Percentiles rank a stretch among this genome's conserved stretches.
Conservation (phyloP, 2,797 vertebrate genomes). For the Girardinus metallicus region DNA sequence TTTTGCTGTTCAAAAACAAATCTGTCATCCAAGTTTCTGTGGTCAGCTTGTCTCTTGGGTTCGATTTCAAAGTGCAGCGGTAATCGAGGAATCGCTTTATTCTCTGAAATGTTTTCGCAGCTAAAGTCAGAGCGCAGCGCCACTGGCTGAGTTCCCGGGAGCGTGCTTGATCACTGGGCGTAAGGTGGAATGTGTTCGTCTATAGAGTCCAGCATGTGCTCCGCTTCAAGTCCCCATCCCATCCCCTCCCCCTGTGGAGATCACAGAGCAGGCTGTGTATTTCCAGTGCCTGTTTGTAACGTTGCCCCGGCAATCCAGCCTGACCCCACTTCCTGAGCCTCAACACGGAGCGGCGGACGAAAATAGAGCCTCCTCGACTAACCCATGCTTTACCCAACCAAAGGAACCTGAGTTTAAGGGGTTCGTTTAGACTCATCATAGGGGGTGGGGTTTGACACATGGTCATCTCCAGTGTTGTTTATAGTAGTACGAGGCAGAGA, state of each 20-base stretch:
- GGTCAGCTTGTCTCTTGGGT: background rate
- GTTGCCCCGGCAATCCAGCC: slow-evolving; percentile 61
- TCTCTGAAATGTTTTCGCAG: slow-evolving; percentile 2
- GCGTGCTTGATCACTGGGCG: slow-evolving; percentile 2
- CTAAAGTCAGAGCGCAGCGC: slow-evolving; percentile 13
- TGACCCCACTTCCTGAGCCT: slow-evolving; percentile 24
- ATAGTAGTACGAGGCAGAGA: slow-evolving; percentile 6
- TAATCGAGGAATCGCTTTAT: slow-evolving; percentile 21
- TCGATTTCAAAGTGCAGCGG: slow-evolving; percentile 6
- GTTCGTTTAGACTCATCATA: slow-evolving; percentile 27
- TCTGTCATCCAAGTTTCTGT: slow-evolving; percentile 5
- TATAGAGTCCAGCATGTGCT: slow-evolving; percentile 19
- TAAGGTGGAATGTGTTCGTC: slow-evolving; percentile 11
- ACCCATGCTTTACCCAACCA: slow-evolving; percentile 13
- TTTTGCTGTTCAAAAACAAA: background rate
- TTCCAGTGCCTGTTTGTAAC: slow-evolving; percentile 72
- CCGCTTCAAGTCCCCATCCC: background rate
- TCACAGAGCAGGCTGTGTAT: slow-evolving; percentile 51
- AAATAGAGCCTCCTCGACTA: slow-evolving; percentile 66
- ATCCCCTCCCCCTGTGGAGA: slow-evolving; percentile 28
- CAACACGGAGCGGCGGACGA: slow-evolving; percentile 41
- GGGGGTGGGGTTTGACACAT: too few species aligned
- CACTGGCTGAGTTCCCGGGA: background rate
- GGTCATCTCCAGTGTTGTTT: slow-evolving; percentile 32
- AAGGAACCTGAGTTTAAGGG: slow-evolving; percentile 37